A percentile compares a stretch with the other conserved stretches of the same genome.
phyloP scores from a whole-genome alignment of 2,113 vertebrate species.

The Atrichornis clamosus region DNA sequence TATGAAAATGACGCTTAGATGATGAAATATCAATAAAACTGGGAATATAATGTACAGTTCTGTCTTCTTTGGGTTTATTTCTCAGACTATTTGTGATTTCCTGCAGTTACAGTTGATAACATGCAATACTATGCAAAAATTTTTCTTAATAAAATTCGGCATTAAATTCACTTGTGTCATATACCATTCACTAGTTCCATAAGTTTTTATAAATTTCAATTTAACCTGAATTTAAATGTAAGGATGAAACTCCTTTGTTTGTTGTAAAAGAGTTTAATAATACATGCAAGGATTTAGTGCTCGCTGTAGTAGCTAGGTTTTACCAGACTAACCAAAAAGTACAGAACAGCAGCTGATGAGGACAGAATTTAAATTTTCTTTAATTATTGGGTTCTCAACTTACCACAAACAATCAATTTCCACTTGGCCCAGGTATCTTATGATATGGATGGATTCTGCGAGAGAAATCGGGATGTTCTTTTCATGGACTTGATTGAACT shows the following conservation, averaged over 20 bases:
- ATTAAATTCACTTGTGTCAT: background rate
- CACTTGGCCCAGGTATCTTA: constrained; percentile 89
- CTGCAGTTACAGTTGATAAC: background rate
- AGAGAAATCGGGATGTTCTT: constrained; percentile 95
- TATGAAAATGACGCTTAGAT: background rate
- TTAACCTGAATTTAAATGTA: background rate
- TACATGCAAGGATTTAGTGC: background rate
- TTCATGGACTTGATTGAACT: constrained; percentile 96
- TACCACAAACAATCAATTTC: constrained; percentile 40
- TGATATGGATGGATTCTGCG: constrained; percentile 96
- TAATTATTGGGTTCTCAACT: constrained; percentile 29
- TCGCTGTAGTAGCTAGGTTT: background rate
- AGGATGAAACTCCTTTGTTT: background rate
- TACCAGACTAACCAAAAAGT: background rate
- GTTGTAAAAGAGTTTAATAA: background rate
- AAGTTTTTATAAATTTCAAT: background rate
- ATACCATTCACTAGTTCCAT: background rate
- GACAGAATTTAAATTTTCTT: constrained; percentile 6
- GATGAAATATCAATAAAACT: background rate
- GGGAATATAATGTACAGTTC: background rate
- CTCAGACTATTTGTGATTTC: background rate
- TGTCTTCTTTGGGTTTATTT: background rate
- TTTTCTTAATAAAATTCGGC: background rate
- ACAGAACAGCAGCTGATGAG: background rate
- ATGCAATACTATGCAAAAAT: background rate